Base-by-base conservation (phyloP, 1,140 invertebrate species). In the Zeugodacus cucurbitae region DNA sequence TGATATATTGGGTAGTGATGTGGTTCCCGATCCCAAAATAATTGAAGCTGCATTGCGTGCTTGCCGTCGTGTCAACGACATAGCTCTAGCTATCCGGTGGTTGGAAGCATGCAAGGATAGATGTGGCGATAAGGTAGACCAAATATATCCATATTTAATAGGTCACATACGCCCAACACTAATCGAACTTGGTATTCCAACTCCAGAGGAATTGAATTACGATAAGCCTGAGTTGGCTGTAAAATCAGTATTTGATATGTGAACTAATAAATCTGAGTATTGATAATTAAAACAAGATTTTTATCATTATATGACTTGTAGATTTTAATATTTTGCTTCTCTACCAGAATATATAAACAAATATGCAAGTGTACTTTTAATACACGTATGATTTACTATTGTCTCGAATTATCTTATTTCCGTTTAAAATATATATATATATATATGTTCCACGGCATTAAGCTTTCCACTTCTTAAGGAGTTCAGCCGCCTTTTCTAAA, bases 141-240 rank as follows among this genome's bases (percentile, higher is more conserved):
- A 97, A 93, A 97, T 99, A 88, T 99, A 98, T 92, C 98, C 98
- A 11, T 99, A 98, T 93, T 95, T 99, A 90, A 93, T 99, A 64
- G 96, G 99, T 95, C 98, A 99, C 95, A 98, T 99, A 90, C 95
- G 95, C 90, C 98, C 99, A 54, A 98, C 98, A 22, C 94, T 99
- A 17, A 95, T 96, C 78, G 98, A 99, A 94, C 94, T 99, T 54
- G 99, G 99, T 26, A 97, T 99, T 90, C 96, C 96, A 34, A 99
- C 98, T 32, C 97, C 97, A 17, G 99, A 99, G 94, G 98, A 99
- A 92, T 94, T 99, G 90, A 99, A 98, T 85, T 99, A 98, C 92
- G 98, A 99, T 94, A 98, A 99, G 94, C 99, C 99, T 86, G 99
- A 99, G 94, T 94, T 99, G 91, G 97, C 96, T 88, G 94, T 98